Evolutionary conservation across 2,888 invertebrate species (phyloP), one percentile per base, ranked within the genome.

Genomic region (Acrocyrtus sp.): DNA sequence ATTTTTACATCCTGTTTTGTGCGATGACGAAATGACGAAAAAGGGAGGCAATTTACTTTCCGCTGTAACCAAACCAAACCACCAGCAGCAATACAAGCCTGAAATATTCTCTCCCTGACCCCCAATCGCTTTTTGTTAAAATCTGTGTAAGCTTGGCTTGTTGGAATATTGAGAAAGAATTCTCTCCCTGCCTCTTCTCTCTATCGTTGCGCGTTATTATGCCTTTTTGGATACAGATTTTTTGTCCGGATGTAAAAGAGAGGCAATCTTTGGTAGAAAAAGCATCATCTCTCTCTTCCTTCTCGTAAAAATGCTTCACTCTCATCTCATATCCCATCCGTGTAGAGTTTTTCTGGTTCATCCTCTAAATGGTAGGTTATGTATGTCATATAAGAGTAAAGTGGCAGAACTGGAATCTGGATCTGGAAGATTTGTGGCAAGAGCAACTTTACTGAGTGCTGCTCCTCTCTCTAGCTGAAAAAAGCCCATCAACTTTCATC

Each of bases 371-470:
- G 17, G 22, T 17, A 6, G 21, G 3, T 17, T 17, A 21, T 47
- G 6, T 47, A 21, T 22, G 21, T n/a, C 51, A 22, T 17, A 51
- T 3, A 51, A 22, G 47, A 56, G 12, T 39, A 54, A 54, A 8
- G 39, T 51, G 26, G 34, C 21, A 61, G 34, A 72, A 58, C 72
- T 72, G 72, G 66, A 72, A 72, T 72, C 66, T 72, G 72, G 72
- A 72, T 70, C 69, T 70, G 72, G 72, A 72, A 61, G 62, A 69
- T 69, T 62, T 57, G 57, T 48, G 27, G 57, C 50, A 39, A 34
- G 47, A 22, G 61, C 19, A 61, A 45, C 15, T 10, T 47, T 48
- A 48, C 22, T 10, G 17, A 29, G 17, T 10, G 19, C 10, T 29
- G 29, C 24, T 34, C 48, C 50, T 26, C 22, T 50, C 50, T 10